Evolutionary conservation across 2,113 vertebrate genomes (phyloP), one percentile per base, ranked within the genome.

Genomic region (Phylloscopus trochilus): DNA sequence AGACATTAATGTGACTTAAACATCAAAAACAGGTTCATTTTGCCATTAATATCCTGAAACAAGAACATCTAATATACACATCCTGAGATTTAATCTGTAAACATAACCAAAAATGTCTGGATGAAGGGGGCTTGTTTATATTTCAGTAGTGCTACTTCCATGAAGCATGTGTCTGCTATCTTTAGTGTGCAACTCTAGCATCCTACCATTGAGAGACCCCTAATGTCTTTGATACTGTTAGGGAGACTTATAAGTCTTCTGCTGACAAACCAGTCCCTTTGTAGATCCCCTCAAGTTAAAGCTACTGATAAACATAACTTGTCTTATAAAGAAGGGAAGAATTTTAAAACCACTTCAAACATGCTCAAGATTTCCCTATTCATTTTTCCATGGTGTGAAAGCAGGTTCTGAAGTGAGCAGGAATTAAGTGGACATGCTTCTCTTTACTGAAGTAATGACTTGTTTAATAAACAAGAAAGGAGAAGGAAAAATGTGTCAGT

Each of bases 41-140:
- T 94, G 95, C 97, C 97, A 97, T 98, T 98, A 97, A 97, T 97
- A 98, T 97, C 97, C 96, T 96, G 96, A 95, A 98, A 97, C 94
- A 97, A 97, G 98, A 97, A 97, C 95, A 85, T 95, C 87, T 92
- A 98, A 96, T 97, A 97, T 98, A 98, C 97, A 98, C 98, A 98
- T 97, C 97, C 98, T 98, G 98, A 98, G 98, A 98, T 97, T 96
- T 96, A 97, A 97, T 97, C 98, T 97, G 96, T 98, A 98, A 98
- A 98, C 98, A 98, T 96, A 97, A 95, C 97, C 95, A 95, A 90
- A 92, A 95, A 97, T 94, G 89, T 97, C 97, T 97, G 96, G 96
- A 96, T 91, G 88, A 95, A 93, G 96, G 95, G 78, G 83, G 74
- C 90, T 89, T 98, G 97, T 97, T 98, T 98, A 98, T 88, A 93